These are phyloP conservation scores for Threskiornis aethiopicus DNA, from an alignment of 2,797 vertebrate species.

Conservation along the genomic window DNA sequence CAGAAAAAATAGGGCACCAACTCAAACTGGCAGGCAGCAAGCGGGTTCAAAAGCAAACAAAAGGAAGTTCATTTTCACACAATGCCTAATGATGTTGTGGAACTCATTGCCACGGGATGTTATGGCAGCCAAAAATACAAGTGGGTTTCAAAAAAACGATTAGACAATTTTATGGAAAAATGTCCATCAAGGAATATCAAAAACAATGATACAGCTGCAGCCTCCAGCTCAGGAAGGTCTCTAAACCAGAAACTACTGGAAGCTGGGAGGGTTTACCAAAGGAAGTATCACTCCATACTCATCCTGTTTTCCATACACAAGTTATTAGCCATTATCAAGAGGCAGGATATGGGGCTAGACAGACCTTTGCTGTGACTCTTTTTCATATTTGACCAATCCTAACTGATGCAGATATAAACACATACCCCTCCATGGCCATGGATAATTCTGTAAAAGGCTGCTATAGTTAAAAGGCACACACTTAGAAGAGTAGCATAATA, in stretches of 20 bases:
- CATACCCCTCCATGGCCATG: rapidly evolving
- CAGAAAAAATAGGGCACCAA: constrained; percentile 35
- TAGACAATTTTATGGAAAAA: constrained; percentile 47
- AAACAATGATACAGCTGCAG: constrained; percentile 48
- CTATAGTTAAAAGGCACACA: background rate
- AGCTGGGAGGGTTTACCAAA: constrained; percentile 40
- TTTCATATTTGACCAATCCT: background rate
- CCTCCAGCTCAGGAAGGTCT: constrained; percentile 47
- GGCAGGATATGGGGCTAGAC: constrained; percentile 44
- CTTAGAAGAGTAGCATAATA: background rate
- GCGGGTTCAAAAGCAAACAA: constrained; percentile 23
- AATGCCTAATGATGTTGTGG: constrained; percentile 57
- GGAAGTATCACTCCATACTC: constrained; percentile 33
- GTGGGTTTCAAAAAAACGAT: background rate
- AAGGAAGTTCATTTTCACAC: constrained; percentile 61
- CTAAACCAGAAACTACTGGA: constrained; percentile 35
- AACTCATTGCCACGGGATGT: constrained; percentile 58
- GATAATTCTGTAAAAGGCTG: background rate
- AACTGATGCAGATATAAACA: background rate
- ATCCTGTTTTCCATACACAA: constrained; percentile 46
- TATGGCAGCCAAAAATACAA: constrained; percentile 60
- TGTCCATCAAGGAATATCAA: constrained; percentile 46
- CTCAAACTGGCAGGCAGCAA: constrained; percentile 40
- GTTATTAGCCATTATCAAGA: constrained; percentile 37
- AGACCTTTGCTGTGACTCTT: background rate